Percentiles rank a stretch among this genome's conserved stretches.
phyloP scores from a whole-genome alignment of 2,113 vertebrate species.

The Gymnorhina tibicen region DNA sequence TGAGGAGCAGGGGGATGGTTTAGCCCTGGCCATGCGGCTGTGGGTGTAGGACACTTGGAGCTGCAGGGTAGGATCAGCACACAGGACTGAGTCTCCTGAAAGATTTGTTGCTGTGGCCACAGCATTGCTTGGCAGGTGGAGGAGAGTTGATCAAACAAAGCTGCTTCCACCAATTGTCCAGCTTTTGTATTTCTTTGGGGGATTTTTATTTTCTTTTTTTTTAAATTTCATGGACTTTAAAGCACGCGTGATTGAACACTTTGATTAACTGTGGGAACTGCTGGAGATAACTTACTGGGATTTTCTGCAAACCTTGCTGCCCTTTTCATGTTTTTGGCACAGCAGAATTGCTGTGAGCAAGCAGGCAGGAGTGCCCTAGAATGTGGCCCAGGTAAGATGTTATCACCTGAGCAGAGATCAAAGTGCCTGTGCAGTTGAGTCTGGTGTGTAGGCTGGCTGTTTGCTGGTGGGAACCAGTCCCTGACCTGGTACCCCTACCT shows the following conservation, averaged over 20 bases:
- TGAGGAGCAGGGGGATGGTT: neutral
- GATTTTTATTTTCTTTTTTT: neutral
- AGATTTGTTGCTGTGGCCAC: neutral
- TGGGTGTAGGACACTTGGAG: neutral
- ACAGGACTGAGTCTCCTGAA: neutral
- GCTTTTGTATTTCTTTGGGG: neutral
- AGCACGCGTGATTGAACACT: neutral
- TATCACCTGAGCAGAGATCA: neutral
- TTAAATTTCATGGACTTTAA: neutral
- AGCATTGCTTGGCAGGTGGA: neutral
- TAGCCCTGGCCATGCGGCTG: neutral
- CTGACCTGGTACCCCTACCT: neutral
- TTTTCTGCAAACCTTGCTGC: neutral
- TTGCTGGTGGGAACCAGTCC: neutral
- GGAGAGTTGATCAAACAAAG: neutral
- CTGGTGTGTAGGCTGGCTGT: neutral
- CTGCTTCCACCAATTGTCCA: slow-evolving; percentile 7
- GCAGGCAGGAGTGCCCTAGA: neutral
- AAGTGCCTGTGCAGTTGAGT: neutral
- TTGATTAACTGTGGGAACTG: slow-evolving; percentile 19
- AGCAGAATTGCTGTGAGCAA: neutral
- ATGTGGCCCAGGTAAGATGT: neutral
- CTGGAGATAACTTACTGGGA: neutral
- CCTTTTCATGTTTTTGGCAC: neutral
- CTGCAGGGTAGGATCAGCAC: neutral